These are phyloP conservation scores for Crepidodera aurea DNA, from an alignment of 2,888 invertebrate species.

Conservation along the genomic window DNA sequence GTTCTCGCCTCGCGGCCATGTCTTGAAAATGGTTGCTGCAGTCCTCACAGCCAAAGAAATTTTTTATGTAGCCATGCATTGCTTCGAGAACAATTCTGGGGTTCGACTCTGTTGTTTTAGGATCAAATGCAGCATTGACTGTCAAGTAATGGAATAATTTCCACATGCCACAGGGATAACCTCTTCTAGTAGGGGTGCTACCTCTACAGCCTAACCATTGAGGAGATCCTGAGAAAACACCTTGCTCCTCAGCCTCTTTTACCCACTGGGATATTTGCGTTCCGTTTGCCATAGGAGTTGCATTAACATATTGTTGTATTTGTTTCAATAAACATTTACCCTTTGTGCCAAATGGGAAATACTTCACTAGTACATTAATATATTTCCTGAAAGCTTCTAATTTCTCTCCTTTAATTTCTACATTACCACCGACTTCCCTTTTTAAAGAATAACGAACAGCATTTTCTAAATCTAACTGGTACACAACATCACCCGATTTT, in stretches of 20 bases:
- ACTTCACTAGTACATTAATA: conserved; percentile 73
- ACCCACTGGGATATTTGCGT: conserved; percentile 68
- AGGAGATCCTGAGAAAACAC: conserved; percentile 66
- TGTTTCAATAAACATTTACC: conserved; percentile 74
- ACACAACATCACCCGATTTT: conserved; percentile 69
- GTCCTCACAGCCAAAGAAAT: conserved; percentile 93
- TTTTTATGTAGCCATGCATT: conserved; percentile 86
- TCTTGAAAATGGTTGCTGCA: conserved; percentile 89
- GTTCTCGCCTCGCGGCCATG: conserved; percentile 78
- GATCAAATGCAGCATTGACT: conserved; percentile 71
- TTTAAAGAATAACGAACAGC: conserved; percentile 77
- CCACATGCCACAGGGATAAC: conserved; percentile 96
- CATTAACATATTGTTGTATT: conserved; percentile 66
- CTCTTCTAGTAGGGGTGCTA: conserved; percentile 76
- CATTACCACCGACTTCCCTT: conserved; percentile 81
- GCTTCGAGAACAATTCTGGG: conserved; percentile 78
- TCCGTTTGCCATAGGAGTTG: conserved; percentile 66
- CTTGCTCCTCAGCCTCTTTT: conserved; percentile 62
- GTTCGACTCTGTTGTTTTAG: conserved; percentile 58
- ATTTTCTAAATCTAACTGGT: conserved; percentile 88
- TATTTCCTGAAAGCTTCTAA: conserved; percentile 78
- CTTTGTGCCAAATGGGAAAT: conserved; percentile 80
- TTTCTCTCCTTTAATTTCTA: conserved; percentile 75
- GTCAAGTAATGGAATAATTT: conserved; percentile 92
- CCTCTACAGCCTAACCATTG: conserved; percentile 85